Evolutionary conservation across 2,797 vertebrate species (phyloP).

Genomic region (Malacoraja senta): DNA sequence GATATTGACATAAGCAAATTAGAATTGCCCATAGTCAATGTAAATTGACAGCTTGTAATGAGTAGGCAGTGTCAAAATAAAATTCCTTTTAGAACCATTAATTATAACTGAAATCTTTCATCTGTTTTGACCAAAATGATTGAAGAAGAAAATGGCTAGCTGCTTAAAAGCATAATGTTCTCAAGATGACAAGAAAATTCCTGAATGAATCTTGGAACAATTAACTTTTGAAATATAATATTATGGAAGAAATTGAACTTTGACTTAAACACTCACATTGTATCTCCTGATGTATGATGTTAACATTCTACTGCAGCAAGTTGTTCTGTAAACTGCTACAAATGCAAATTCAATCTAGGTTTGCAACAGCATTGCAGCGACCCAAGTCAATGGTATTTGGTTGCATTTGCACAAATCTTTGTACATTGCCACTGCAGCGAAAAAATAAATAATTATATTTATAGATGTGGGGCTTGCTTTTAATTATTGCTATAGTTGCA

Average conservation of each 20-base stretch:
- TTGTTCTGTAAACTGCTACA: neutral
- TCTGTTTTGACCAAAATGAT: neutral
- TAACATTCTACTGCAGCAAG: neutral
- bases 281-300: neutral
- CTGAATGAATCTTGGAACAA: neutral
- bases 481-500: neutral
- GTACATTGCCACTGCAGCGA: neutral
- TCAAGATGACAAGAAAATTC: neutral
- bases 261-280: neutral
- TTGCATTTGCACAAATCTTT: neutral
- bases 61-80: neutral
- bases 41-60: neutral
- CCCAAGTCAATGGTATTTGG: neutral
- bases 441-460: neutral
- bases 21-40: neutral
- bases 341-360: neutral
- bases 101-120: neutral
- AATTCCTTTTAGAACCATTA: neutral
- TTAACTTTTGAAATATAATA: neutral
- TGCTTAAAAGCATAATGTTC: neutral
- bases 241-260: neutral
- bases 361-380: too few species aligned
- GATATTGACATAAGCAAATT: neutral
- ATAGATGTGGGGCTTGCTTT: neutral
- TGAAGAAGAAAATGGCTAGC: neutral